Base-by-base conservation (phyloP, 2,113 vertebrate genomes). In the Gambusia holbrooki region DNA sequence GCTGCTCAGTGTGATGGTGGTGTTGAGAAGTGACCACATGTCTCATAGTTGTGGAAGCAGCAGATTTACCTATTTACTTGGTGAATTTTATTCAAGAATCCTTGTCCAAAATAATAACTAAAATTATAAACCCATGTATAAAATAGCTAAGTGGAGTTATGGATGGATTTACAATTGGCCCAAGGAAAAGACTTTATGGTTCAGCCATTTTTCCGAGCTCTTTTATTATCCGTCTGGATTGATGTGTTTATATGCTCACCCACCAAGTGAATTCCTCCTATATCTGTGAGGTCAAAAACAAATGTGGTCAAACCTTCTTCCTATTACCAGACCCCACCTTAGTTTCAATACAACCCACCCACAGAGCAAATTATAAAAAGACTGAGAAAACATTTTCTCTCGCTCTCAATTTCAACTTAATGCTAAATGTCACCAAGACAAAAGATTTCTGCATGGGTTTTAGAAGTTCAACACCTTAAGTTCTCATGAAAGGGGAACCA, bases 201-300 rank as follows among this genome's bases (percentile, higher is more conserved):
- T 58, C 58, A n/a, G 22, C 17, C 2, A 81, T 1, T 35, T 1
- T 42, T 28, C 15, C 1, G 37, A 28, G 71, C 58, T 42, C 19
- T 35, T 62, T 29, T 25, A 29, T 69, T 74, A 67, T 76, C 51
- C 66, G 77, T 51, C 73, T 29, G 69, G 66, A 81, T 66, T 48
- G 45, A 62, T 73, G 35, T 30, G 45, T 14, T 51, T 62, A 27
- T 22, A 45, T 17, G 73, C 45, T 73, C 15, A 58, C 8, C 40
- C 54, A 69, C 13, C 37, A 35, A 54, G 22, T 33, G 70, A 78
- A 89, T 92, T 91, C 88, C 82, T 84, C 32, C 35, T 65, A 40
- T 92, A 91, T 90, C 88, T 80, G 77, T 27, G 3, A 37, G 66
- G 69, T 61, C 62, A 74, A 68, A 62, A 66, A 66, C 74, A 87